Evolutionary conservation across 37 sponge, comb jelly and placozoan species (phyloP).

Genomic region (Axinella damicornis): DNA sequence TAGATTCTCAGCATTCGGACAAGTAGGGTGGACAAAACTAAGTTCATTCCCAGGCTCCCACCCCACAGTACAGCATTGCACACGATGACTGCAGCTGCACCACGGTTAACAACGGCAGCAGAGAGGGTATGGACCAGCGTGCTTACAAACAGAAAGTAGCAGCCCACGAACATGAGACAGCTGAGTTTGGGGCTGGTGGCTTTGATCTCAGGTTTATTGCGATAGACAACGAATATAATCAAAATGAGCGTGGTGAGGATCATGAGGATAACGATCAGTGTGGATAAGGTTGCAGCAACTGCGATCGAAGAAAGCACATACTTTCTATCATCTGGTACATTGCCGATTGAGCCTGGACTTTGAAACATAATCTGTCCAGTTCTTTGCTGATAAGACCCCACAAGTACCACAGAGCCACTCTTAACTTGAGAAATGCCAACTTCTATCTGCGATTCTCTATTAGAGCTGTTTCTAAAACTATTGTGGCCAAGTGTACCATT

Average conservation of each 20-base stretch:
- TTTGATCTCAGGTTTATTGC: conserved; percentile 14
- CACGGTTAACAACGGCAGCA: background rate
- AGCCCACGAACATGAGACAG: conserved; percentile 20
- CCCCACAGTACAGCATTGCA: background rate
- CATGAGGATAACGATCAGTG: background rate
- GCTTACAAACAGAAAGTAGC: background rate
- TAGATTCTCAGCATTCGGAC: conserved; percentile 9
- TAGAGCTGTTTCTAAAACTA: too few species aligned
- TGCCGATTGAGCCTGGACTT: too few species aligned
- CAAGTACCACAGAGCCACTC: too few species aligned
- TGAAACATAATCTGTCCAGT: too few species aligned
- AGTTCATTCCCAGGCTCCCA: background rate
- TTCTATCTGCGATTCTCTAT: too few species aligned
- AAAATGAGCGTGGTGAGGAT: background rate
- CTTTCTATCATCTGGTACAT: too few species aligned
- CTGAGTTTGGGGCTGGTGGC: conserved; percentile 33
- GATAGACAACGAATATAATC: background rate
- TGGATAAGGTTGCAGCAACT: background rate
- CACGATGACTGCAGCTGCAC: background rate
- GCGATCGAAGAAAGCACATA: too few species aligned
- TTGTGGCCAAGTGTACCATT: too few species aligned
- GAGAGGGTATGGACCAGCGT: background rate
- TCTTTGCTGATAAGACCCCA: too few species aligned
- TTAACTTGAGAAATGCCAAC: too few species aligned
- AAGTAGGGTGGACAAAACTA: background rate